phyloP scores from a whole-genome alignment of 2,113 vertebrate species.

The Tinamus guttatus region DNA sequence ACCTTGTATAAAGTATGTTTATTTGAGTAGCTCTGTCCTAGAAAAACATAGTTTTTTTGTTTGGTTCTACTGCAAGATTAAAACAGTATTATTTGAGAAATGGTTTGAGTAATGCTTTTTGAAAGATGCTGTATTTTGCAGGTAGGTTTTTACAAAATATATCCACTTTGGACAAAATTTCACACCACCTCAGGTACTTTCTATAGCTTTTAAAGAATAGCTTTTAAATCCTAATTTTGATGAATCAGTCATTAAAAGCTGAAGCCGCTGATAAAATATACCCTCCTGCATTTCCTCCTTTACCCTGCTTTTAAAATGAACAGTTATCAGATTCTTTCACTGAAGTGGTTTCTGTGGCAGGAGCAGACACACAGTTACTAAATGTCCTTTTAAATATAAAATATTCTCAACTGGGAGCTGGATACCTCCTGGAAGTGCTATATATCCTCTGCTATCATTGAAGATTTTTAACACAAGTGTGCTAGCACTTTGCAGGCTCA shows the following conservation, averaged over 20 bases:
- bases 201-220: not conserved
- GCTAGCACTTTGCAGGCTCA: not conserved
- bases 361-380: not conserved
- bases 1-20: no score
- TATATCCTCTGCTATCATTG: not conserved
- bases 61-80: not conserved
- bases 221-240: not conserved
- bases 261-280: not conserved
- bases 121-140: not conserved
- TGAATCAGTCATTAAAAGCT: not conserved
- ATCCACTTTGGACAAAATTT: not conserved
- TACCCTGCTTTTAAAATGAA: not conserved
- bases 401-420: not conserved
- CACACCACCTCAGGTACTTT: not conserved
- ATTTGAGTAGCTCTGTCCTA: not conserved
- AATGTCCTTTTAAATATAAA: not conserved
- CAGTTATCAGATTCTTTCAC: not conserved
- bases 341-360: not conserved
- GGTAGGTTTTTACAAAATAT: not conserved
- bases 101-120: not conserved
- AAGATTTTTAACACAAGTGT: not conserved
- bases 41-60: not conserved
- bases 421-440: not conserved
- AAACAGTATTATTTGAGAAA: not conserved
- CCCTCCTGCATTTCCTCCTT: not conserved